These are phyloP conservation scores for Cydia pomonella DNA, from an alignment of 1,140 invertebrate genomes.

Conservation along the genomic window DNA sequence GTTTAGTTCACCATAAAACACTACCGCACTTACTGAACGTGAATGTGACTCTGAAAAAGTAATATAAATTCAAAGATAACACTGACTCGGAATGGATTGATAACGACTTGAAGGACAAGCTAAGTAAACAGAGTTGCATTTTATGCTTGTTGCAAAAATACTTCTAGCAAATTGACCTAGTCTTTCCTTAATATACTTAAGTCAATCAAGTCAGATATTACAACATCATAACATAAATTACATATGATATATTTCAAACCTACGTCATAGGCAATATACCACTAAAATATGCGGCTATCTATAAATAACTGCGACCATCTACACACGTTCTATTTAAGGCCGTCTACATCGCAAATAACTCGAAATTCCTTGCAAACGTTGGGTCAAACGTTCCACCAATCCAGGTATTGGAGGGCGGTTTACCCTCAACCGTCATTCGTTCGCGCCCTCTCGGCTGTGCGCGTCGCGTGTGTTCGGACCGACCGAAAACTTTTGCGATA, in stretches of 20 bases:
- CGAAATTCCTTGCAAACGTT: constrained; percentile 17
- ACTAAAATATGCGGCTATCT: not conserved
- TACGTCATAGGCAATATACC: not conserved
- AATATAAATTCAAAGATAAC: constrained; percentile 18
- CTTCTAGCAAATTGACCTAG: not conserved
- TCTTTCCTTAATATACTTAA: not conserved
- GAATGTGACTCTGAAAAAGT: constrained; percentile 7
- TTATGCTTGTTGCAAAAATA: not conserved
- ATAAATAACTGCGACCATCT: not conserved
- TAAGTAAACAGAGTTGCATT: not conserved
- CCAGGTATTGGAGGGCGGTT: constrained; percentile 17
- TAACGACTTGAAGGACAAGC: not conserved
- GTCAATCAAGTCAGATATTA: too few species aligned
- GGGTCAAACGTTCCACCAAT: constrained; percentile 10
- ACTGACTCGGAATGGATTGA: constrained; percentile 11
- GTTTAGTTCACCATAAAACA: not conserved
- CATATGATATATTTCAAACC: not conserved
- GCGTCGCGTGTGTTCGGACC: constrained; percentile 16
- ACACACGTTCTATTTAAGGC: not conserved
- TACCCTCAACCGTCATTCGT: constrained; percentile 15
- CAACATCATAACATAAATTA: too few species aligned
- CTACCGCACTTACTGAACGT: not conserved
- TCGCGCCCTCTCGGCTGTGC: constrained; percentile 18
- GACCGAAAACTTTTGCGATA: not conserved
- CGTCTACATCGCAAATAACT: not conserved